Conservation (phyloP, 2,797 vertebrate genomes). For the Typhlichthys eigenmanni region DNA sequence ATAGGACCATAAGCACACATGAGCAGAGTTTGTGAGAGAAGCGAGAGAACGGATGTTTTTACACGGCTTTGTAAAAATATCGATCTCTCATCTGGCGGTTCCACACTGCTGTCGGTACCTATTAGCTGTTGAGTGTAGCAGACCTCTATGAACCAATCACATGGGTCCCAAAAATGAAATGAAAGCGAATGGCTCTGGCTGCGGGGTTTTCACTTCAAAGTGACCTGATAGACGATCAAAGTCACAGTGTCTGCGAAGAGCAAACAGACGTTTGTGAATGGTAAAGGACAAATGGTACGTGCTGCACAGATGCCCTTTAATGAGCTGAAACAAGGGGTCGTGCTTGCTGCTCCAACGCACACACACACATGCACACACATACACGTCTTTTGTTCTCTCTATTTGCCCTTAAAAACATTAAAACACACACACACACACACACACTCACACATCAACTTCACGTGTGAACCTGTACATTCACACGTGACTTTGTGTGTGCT, state of each 20-base stretch:
- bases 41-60: not conserved
- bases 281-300: no score
- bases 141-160: no score
- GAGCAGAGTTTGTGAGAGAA: constrained; percentile 7
- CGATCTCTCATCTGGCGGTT: constrained; percentile 30
- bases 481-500: no score
- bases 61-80: constrained; percentile 20
- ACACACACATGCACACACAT: no score
- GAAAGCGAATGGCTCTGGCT: not conserved
- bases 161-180: not conserved
- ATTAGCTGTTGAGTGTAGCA: constrained; percentile 1
- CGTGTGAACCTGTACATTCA: no score
- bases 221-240: not conserved
- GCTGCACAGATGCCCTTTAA: no score
- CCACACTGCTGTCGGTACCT: not conserved
- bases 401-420: no score
- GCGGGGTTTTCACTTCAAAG: not conserved
- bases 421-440: no score
- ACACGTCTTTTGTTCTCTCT: no score
- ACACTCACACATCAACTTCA: no score
- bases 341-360: no score
- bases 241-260: not conserved
- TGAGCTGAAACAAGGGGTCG: no score
- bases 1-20: constrained; percentile 1
- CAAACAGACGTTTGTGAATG: not conserved